These are phyloP conservation scores for Dryadula phaetusa DNA, from an alignment of 2,888 invertebrate species.

Conservation along the genomic window DNA sequence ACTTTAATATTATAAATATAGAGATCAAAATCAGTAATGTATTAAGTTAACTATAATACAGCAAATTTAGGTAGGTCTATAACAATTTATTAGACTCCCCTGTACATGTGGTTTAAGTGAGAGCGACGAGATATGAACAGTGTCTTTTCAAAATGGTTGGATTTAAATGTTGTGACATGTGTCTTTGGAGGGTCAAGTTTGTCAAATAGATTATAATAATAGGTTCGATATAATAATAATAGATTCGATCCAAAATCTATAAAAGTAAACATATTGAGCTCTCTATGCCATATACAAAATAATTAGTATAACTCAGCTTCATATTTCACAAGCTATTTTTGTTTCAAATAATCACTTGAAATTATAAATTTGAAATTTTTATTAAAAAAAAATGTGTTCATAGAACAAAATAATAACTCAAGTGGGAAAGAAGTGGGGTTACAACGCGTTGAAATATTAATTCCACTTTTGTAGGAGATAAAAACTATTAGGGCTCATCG, in stretches of 20 bases:
- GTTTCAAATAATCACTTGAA: too few species aligned
- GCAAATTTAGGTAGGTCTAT: conserved; percentile 59
- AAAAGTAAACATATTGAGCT: too few species aligned
- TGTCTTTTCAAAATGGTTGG: conserved; percentile 53
- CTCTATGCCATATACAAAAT: too few species aligned
- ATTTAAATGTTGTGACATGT: conserved; percentile 60
- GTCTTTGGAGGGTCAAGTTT: conserved; percentile 59
- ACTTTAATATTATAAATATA: conserved; percentile 46
- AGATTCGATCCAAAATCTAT: too few species aligned
- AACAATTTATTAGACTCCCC: conserved; percentile 48
- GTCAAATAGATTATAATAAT: conserved; percentile 43
- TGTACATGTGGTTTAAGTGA: conserved; percentile 43
- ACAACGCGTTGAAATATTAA: conserved; percentile 75
- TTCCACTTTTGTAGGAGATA: conserved; percentile 74
- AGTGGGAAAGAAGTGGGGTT: conserved; percentile 42
- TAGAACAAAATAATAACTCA: conserved; percentile 13
- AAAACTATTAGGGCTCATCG: conserved; percentile 78
- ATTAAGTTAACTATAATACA: conserved; percentile 37
- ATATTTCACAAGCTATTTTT: too few species aligned
- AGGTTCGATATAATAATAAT: too few species aligned
- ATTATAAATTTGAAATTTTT: too few species aligned
- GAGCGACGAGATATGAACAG: conserved; percentile 45
- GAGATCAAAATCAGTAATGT: conserved; percentile 37
- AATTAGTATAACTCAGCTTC: too few species aligned
- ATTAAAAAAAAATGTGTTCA: not conserved